A percentile compares a stretch with the other conserved stretches of the same genome.
Evolutionary conservation across 2,113 vertebrate species (phyloP).

Genomic region (Herpailurus yagouaroundi): DNA sequence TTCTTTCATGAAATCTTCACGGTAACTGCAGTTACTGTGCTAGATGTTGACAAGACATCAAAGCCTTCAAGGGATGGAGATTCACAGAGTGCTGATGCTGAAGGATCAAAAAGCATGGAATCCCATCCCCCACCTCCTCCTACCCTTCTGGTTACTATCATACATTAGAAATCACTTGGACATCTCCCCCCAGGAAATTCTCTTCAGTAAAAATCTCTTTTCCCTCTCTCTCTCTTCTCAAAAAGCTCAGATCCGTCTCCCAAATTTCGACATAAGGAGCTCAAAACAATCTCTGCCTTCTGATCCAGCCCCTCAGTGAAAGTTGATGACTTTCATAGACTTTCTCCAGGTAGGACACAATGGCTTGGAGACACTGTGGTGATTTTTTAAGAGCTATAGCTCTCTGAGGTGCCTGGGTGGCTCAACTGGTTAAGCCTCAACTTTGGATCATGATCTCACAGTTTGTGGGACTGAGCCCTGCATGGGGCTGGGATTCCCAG

Average conservation of each 20-base stretch:
- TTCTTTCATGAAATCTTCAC: slow-evolving; percentile 12
- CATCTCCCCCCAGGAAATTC: neutral
- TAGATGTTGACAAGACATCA: neutral
- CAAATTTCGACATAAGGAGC: neutral
- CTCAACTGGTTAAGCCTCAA: no score
- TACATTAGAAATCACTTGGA: neutral
- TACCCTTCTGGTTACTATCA: neutral
- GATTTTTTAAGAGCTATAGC: neutral
- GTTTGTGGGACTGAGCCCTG: no score
- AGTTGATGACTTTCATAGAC: neutral
- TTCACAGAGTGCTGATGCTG: neutral
- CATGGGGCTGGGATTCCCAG: no score
- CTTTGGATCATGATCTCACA: no score
- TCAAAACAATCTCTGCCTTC: neutral
- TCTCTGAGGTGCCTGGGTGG: neutral
- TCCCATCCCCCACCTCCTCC: neutral
- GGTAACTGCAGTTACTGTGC: neutral
- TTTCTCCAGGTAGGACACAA: neutral
- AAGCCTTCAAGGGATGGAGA: neutral
- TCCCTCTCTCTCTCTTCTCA: neutral
- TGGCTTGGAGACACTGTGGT: neutral
- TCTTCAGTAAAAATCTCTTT: neutral
- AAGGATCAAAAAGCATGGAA: neutral
- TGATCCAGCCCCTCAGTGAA: neutral
- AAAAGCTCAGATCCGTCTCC: neutral